These are phyloP conservation scores for Aspidiotus rigidus DNA, from an alignment of 2,888 invertebrate species.

Conservation along the genomic window DNA sequence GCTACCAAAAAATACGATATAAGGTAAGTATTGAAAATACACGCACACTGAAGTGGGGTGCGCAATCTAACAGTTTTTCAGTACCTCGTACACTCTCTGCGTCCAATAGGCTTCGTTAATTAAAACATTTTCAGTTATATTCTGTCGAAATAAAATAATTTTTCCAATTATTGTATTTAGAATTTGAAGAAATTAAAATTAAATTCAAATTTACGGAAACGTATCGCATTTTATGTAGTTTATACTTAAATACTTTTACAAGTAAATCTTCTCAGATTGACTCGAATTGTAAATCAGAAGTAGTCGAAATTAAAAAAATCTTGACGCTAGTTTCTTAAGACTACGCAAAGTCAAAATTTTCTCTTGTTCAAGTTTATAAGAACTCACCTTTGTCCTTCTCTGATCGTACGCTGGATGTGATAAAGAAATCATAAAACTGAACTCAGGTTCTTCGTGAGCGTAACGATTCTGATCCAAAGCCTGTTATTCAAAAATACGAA, in stretches of 20 bases:
- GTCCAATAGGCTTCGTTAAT: constrained; percentile 91
- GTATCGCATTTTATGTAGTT: neutral
- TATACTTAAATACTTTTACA: neutral
- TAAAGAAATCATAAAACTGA: constrained; percentile 76
- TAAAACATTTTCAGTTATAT: constrained; percentile 91
- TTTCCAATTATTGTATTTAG: neutral
- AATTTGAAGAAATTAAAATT: neutral
- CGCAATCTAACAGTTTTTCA: constrained; percentile 40
- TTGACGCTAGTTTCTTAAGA: neutral
- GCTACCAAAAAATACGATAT: no score
- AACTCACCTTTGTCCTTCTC: constrained; percentile 35
- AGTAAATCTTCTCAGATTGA: neutral
- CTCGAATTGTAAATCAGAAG: neutral
- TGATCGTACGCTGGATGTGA: constrained; percentile 86
- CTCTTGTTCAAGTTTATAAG: constrained; percentile 46
- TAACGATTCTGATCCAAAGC: constrained; percentile 36
- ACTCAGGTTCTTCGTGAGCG: constrained; percentile 40
- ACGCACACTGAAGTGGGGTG: neutral
- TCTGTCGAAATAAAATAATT: constrained; percentile 62
- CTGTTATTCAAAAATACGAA: constrained; percentile 1
- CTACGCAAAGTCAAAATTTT: no score
- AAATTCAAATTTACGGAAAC: neutral
- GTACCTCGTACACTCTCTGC: constrained; percentile 86
- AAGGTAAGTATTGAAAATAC: neutral
- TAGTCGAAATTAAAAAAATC: neutral